Conservation (phyloP, 2,797 vertebrate genomes). For the Natrix natrix region DNA sequence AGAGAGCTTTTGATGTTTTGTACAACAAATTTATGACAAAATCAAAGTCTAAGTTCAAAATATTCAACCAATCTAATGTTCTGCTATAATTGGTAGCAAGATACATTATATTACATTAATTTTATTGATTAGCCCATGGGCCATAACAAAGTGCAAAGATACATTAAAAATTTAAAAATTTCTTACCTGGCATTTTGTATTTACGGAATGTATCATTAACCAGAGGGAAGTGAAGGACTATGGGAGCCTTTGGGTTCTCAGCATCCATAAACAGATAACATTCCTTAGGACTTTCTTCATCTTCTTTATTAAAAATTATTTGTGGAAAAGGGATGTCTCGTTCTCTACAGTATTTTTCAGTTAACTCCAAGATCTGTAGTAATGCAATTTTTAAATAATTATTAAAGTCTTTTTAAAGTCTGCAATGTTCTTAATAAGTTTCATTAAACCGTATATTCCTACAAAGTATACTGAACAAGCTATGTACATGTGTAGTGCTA, state of each 20-base stretch:
- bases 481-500: background rate
- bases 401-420: background rate
- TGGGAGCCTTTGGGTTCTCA: constrained; percentile 65
- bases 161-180: background rate
- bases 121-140: too few relatives aligned
- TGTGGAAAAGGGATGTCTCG: constrained; percentile 73
- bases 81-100: background rate
- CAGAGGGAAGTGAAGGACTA: constrained; percentile 76
- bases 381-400: background rate
- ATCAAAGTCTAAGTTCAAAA: background rate
- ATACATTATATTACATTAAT: background rate
- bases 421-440: background rate
- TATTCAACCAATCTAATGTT: background rate
- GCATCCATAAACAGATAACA: constrained; percentile 73
- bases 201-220: constrained; percentile 74
- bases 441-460: background rate
- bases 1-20: background rate
- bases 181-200: constrained; percentile 72
- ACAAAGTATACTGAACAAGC: background rate
- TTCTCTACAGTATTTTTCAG: constrained; percentile 72
- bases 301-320: constrained; percentile 62
- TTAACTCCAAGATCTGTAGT: constrained; percentile 70
- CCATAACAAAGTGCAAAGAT: too few relatives aligned
- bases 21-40: background rate
- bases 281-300: constrained; percentile 69